Conservation (phyloP, 2,113 vertebrate genomes). For the Rhegmatorhina hoffmannsi region DNA sequence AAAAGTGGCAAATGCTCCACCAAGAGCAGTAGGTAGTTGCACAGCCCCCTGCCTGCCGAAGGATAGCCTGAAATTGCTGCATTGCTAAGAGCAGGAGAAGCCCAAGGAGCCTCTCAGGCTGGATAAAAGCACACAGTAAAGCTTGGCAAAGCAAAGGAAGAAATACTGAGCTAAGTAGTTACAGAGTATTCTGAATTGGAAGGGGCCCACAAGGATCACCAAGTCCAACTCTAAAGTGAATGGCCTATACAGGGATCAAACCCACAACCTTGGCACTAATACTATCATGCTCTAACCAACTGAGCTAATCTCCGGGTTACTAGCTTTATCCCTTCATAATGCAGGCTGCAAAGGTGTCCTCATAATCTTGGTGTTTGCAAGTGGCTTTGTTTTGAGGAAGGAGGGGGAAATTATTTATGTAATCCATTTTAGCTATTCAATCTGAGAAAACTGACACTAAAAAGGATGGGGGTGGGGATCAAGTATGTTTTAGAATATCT, state of each 20-base stretch:
- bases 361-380: not conserved
- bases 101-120: rapidly evolving
- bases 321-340: not conserved
- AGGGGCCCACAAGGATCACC: not conserved
- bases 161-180: not conserved
- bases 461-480: not conserved
- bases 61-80: not conserved
- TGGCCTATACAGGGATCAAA: not conserved
- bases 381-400: not conserved
- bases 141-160: not conserved
- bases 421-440: not conserved
- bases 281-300: not conserved
- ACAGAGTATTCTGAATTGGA: not conserved
- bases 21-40: not conserved
- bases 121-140: not conserved
- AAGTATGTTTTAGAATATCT: not conserved
- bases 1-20: not conserved
- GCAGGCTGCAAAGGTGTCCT: not conserved
- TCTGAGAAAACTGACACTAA: not conserved
- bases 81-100: not conserved
- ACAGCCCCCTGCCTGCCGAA: not conserved
- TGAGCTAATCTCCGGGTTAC: not conserved
- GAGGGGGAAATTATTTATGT: not conserved
- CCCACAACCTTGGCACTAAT: not conserved
- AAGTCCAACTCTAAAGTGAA: not conserved